Evolutionary conservation across 2,888 invertebrate genomes (phyloP).

Genomic region (Luperina testacea): DNA sequence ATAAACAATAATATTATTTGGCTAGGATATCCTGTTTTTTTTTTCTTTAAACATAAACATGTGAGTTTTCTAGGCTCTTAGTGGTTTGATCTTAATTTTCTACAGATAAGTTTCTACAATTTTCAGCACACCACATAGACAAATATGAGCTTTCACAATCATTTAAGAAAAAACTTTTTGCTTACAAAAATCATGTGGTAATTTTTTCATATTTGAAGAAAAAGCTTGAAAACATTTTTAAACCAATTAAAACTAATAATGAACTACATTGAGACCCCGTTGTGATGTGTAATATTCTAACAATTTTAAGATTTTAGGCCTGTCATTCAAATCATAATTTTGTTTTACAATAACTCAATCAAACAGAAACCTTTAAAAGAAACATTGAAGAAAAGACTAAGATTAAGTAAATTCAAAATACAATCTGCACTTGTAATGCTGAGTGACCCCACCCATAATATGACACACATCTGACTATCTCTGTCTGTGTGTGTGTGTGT

Average conservation of each 20-base stretch:
- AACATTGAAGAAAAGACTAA: too few relatives aligned
- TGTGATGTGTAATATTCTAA: neutral
- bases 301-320: too few relatives aligned
- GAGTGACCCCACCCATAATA: conserved; percentile 59
- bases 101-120: neutral
- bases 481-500: conserved; percentile 35
- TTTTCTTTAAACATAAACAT: neutral
- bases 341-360: neutral
- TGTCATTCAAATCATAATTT: neutral
- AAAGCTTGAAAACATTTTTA: neutral
- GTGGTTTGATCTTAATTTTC: neutral
- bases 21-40: neutral
- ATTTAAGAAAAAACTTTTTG: neutral
- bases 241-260: neutral
- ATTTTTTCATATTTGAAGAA: neutral
- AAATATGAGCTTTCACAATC: neutral
- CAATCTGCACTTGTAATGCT: neutral
- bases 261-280: neutral
- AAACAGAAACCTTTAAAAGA: neutral
- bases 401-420: neutral
- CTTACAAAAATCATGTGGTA: neutral
- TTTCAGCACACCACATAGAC: neutral
- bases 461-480: conserved; percentile 55
- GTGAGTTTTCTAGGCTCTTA: neutral
- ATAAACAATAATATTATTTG: conserved; percentile 13